Evolutionary conservation across 2,888 invertebrate genomes (phyloP).

Genomic region (Erebia aethiops): DNA sequence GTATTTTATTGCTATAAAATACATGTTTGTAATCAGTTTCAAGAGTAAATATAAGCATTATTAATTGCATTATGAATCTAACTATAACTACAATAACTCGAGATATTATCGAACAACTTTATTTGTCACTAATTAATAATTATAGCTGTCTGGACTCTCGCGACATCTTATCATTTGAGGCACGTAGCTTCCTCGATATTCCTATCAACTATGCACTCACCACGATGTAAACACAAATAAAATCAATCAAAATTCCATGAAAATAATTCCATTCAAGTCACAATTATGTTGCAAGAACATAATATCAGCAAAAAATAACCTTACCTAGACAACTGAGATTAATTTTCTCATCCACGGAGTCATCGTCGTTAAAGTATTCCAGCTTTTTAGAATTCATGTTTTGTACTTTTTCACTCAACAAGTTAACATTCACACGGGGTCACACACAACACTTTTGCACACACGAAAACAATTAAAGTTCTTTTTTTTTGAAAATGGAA

Average conservation of each 20-base stretch:
- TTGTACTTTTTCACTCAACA: slow-evolving; percentile 52
- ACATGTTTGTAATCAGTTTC: slow-evolving; percentile 6
- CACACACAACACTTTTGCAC: slow-evolving; percentile 52
- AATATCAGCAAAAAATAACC: slow-evolving; percentile 32
- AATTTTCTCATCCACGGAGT: slow-evolving; percentile 75
- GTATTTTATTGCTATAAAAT: too few relatives aligned
- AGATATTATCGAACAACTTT: slow-evolving; percentile 33
- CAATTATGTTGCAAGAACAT: background rate
- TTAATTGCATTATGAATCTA: background rate
- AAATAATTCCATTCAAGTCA: slow-evolving; percentile 7
- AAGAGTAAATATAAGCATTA: slow-evolving; percentile 1
- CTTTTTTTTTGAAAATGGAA: slow-evolving; percentile 33
- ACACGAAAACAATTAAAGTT: slow-evolving; percentile 37
- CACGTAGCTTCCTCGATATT: slow-evolving; percentile 43
- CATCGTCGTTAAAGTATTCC: slow-evolving; percentile 75
- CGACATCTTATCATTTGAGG: slow-evolving; percentile 38
- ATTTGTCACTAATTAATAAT: slow-evolving; percentile 30
- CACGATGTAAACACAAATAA: slow-evolving; percentile 27
- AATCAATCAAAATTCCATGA: slow-evolving; percentile 32
- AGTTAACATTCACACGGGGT: slow-evolving; percentile 55
- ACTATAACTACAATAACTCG: slow-evolving; percentile 22
- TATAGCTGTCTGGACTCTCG: slow-evolving; percentile 13
- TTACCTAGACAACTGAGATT: slow-evolving; percentile 81
- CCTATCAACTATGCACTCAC: slow-evolving; percentile 41
- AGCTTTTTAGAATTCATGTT: slow-evolving; percentile 80